phyloP scores from a whole-genome alignment of 2,888 invertebrate species.

The Ceraclea dissimilis region DNA sequence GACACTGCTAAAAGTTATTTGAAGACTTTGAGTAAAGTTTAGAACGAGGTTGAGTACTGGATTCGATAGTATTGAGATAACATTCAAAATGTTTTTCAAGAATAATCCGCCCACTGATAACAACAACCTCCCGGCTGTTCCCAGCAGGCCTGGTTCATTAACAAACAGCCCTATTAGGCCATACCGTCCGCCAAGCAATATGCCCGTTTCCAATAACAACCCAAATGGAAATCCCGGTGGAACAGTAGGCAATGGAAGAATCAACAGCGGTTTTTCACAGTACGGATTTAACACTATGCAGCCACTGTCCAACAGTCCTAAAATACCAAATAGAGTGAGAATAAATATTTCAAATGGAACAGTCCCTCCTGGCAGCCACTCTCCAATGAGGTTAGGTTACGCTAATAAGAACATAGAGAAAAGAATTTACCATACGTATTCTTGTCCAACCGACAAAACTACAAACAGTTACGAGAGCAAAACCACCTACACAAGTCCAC shows the following conservation, averaged over 20 bases:
- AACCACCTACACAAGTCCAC: not conserved
- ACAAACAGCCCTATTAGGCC: constrained; percentile 13
- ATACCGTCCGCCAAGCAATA: constrained; percentile 14
- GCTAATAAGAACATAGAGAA: not conserved
- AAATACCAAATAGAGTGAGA: constrained; percentile 5
- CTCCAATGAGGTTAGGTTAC: not conserved
- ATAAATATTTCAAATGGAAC: constrained; percentile 13
- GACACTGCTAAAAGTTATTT: not conserved
- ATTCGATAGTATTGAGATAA: not conserved
- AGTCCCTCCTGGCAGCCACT: constrained; percentile 6
- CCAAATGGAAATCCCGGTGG: not conserved
- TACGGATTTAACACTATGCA: not conserved
- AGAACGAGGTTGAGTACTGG: too few relatives aligned
- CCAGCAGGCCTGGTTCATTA: constrained; percentile 7
- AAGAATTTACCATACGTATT: not conserved
- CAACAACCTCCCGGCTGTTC: constrained; percentile 25
- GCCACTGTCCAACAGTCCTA: constrained; percentile 5
- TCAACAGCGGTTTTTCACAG: constrained; percentile 1
- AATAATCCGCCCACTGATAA: constrained; percentile 22
- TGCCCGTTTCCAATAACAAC: constrained; percentile 12
- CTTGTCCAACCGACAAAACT: not conserved
- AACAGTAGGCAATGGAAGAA: constrained; percentile 6
- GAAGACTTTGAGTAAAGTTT: not conserved
- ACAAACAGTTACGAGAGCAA: not conserved
- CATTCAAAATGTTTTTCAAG: constrained; percentile 19